Evolutionary conservation across 2,797 vertebrate genomes (phyloP), one percentile per base, ranked within the genome.

Genomic region (Tauraco hartlaubi): DNA sequence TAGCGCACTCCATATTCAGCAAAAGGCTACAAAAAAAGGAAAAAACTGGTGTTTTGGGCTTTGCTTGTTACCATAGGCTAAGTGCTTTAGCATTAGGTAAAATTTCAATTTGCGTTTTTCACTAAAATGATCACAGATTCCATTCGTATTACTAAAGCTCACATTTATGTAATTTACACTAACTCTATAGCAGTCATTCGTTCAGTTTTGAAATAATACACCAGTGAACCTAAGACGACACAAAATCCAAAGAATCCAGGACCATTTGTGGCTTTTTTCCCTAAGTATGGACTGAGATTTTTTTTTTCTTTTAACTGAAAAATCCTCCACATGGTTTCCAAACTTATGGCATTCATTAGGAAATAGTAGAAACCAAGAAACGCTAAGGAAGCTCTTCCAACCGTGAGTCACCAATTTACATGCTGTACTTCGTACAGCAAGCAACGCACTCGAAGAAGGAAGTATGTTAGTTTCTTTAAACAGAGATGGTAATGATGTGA

Each of bases 281-380:
- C 66, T 22, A 81, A 64, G 35, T 58, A 69, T 13, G 35, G 59
- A 58, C 21, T 43, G 33, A 43, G n/a, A 22, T 33, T 33, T 55
- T 49, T 13, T 56, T 43, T 14, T 5, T 56, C 39, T 86, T 86
- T 85, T 88, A 61, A 81, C 29, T 63, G 39, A 81, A 88, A 82
- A 86, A 72, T 75, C 51, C 19, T 77, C 69, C 66, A 44, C 79
- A 82, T 17, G 66, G 73, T 68, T 95, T 94, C 91, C 85, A 94
- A 94, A 93, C 69, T 84, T 74, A 52, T 63, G 73, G 71, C 67
- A 80, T 82, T 91, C 44, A 9, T 76, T 83, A 89, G 86, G 67
- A 90, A 95, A 83, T 83, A 91, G 35, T 20, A 87, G 91, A 91
- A 87, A 51, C 22, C 0, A 1, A 23, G 19, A 92, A 92, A 75